Conservation (phyloP, 2,888 invertebrate genomes). For the Prenolepis imparis region DNA sequence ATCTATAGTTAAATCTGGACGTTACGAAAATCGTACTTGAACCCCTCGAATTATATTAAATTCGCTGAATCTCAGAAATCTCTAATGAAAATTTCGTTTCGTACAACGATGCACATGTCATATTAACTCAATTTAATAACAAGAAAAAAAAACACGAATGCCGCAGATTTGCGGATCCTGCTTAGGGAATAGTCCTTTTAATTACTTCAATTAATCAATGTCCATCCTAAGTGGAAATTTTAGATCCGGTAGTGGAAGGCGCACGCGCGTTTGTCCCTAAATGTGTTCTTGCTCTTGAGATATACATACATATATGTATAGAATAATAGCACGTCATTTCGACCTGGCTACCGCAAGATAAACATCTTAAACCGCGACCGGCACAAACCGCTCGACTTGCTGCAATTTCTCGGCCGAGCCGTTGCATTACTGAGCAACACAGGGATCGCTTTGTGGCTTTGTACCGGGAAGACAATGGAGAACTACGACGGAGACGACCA, state of each 20-base stretch:
- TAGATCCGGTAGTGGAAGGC: conserved; percentile 61
- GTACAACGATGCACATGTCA: background rate
- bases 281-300: conserved; percentile 20
- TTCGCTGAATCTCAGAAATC: background rate
- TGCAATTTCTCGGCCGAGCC: conserved; percentile 64
- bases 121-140: conserved; percentile 66
- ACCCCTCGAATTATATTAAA: background rate
- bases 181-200: conserved; percentile 76
- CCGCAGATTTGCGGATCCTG: conserved; percentile 50
- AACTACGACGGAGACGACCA: conserved; percentile 60
- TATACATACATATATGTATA: background rate
- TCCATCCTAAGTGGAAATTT: conserved; percentile 67
- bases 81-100: conserved; percentile 55
- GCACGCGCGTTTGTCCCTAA: conserved; percentile 34
- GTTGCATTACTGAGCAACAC: conserved; percentile 21
- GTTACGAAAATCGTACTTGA: too few relatives aligned
- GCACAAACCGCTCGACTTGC: conserved; percentile 60
- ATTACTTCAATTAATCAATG: conserved; percentile 76
- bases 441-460: conserved; percentile 80
- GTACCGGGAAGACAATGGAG: conserved; percentile 81
- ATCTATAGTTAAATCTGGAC: too few relatives aligned
- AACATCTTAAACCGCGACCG: conserved; percentile 77
- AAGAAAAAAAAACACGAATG: conserved; percentile 77
- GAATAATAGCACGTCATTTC: conserved; percentile 60
- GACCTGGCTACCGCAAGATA: conserved; percentile 76